These are phyloP conservation scores for Aphelenchoides avenae DNA, from an alignment of 1,140 invertebrate genomes.

Conservation along the genomic window DNA sequence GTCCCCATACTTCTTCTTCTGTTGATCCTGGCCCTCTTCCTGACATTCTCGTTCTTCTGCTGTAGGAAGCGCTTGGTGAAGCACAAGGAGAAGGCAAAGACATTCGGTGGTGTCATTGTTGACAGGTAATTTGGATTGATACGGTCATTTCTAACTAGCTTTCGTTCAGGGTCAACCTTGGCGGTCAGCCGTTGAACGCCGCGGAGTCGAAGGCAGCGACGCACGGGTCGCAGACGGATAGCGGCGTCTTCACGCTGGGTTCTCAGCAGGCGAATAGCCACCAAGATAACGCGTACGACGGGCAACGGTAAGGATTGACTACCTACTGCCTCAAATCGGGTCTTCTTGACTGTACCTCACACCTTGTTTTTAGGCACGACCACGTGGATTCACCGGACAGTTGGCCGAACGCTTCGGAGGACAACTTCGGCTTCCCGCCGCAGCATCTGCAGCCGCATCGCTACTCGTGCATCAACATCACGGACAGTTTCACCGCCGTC, in stretches of 20 bases:
- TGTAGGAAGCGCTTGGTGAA: constrained; percentile 11
- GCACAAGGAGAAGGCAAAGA: constrained; percentile 13
- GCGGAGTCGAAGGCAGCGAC: constrained; percentile 31
- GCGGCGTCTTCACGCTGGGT: constrained; percentile 37
- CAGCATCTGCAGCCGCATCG: not conserved
- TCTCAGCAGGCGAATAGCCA: too few relatives aligned
- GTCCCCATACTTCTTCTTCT: constrained; percentile 8
- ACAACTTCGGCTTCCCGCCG: constrained; percentile 8
- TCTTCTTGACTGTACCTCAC: too few relatives aligned
- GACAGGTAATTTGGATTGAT: too few relatives aligned
- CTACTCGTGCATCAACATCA: not conserved
- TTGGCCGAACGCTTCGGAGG: too few relatives aligned
- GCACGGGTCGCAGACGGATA: constrained; percentile 38
- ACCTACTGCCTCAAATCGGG: too few relatives aligned
- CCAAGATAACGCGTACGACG: too few relatives aligned
- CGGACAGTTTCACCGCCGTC: not conserved
- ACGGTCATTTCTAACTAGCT: too few relatives aligned
- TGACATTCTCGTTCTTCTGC: constrained; percentile 5
- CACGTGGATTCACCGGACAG: too few relatives aligned
- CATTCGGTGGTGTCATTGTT: constrained; percentile 4
- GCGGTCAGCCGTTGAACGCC: constrained; percentile 7
- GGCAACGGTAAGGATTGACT: too few relatives aligned
- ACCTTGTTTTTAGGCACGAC: too few relatives aligned
- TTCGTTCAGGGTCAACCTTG: constrained; percentile 24
- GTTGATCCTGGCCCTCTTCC: constrained; percentile 8